These are phyloP conservation scores for Deilephila elpenor DNA, from an alignment of 2,888 invertebrate genomes.

Conservation along the genomic window DNA sequence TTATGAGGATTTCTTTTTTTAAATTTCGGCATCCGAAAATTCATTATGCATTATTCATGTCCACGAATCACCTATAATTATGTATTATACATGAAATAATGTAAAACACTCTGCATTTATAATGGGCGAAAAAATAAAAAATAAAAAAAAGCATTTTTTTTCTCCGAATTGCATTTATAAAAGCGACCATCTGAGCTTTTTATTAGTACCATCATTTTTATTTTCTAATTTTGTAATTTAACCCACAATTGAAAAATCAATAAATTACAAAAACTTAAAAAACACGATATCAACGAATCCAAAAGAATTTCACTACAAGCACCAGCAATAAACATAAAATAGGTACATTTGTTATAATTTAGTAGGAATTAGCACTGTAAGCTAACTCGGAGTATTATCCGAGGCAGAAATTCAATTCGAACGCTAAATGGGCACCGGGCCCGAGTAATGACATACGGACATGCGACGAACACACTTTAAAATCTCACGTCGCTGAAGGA, in stretches of 20 bases:
- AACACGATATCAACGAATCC: background rate
- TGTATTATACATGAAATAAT: no score
- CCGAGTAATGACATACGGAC: conserved; percentile 52
- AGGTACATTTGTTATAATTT: conserved; percentile 23
- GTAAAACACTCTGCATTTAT: no score
- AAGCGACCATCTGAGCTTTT: no score
- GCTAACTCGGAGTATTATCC: conserved; percentile 33
- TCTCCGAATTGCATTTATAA: no score
- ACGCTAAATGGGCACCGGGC: conserved; percentile 61
- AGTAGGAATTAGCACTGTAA: conserved; percentile 26
- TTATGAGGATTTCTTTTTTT: no score
- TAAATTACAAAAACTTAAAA: background rate
- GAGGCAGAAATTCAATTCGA: conserved; percentile 68
- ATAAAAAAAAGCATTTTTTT: no score
- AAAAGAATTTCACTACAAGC: background rate
- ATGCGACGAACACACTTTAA: conserved; percentile 26
- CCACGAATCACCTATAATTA: no score
- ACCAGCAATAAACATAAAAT: conserved; percentile 7
- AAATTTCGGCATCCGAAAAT: no score
- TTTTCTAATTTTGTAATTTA: no score
- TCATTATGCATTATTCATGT: no score
- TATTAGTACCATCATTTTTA: no score
- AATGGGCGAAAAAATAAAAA: no score
- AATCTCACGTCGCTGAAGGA: conserved; percentile 14
- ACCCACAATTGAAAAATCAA: background rate